Conservation (phyloP, 2,888 invertebrate species). For the Agriopis aurantiaria region DNA sequence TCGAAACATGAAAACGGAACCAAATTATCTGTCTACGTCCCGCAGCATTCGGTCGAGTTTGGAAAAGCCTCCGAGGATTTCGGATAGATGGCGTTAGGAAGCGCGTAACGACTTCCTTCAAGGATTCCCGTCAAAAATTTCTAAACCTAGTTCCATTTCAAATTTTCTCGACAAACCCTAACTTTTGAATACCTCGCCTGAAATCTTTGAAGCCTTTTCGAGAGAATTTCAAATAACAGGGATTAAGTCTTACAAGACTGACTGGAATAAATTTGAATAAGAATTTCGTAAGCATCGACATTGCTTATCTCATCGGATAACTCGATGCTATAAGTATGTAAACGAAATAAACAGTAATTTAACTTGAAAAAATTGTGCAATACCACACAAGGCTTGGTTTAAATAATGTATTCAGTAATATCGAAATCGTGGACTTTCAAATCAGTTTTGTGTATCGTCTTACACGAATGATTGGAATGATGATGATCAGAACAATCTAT, state of each 20-base stretch:
- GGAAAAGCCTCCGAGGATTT: slow-evolving; percentile 83
- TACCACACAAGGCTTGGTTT: slow-evolving; percentile 33
- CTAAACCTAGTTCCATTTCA: slow-evolving; percentile 46
- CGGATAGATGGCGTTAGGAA: slow-evolving; percentile 84
- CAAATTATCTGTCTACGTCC: slow-evolving; percentile 63
- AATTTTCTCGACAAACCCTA: slow-evolving; percentile 48
- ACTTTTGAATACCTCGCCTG: slow-evolving; percentile 27
- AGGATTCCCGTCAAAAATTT: slow-evolving; percentile 53
- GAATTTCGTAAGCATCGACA: slow-evolving; percentile 49
- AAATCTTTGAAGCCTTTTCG: slow-evolving; percentile 25
- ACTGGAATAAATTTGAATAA: slow-evolving; percentile 64
- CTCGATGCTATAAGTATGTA: slow-evolving; percentile 43
- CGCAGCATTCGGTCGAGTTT: slow-evolving; percentile 77
- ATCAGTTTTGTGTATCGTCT: slow-evolving; percentile 2
- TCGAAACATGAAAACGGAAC: slow-evolving; percentile 24
- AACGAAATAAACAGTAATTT: slow-evolving; percentile 40
- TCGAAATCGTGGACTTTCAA: slow-evolving; percentile 30
- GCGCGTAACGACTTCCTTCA: slow-evolving; percentile 71
- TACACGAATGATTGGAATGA: slow-evolving; percentile 9
- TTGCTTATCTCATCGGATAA: slow-evolving; percentile 55
- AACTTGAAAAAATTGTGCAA: slow-evolving; percentile 38
- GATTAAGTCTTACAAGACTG: slow-evolving; percentile 54
- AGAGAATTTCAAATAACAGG: slow-evolving; percentile 38
- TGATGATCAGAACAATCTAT: not conserved
- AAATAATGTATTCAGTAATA: slow-evolving; percentile 33